Conservation (phyloP, 2,888 invertebrate genomes). For the Unio pictorum region DNA sequence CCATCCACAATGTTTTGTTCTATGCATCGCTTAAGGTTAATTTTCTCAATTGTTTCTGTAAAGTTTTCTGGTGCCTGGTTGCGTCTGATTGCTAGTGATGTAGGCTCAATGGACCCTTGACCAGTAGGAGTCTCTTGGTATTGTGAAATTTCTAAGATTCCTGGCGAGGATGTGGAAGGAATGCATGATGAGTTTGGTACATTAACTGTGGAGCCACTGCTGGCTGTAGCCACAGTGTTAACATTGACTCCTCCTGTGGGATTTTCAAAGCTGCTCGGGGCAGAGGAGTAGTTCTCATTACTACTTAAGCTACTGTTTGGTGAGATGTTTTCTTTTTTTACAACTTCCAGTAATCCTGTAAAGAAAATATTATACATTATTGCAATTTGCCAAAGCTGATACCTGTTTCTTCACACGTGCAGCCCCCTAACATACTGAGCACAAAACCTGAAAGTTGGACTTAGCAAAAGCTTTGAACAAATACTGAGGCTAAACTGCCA, state of each 20-base stretch:
- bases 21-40: constrained; percentile 37
- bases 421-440: too few relatives aligned
- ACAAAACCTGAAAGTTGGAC: too few relatives aligned
- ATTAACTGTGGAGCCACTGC: not conserved
- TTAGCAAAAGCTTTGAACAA: too few relatives aligned
- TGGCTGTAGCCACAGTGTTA: not conserved
- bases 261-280: constrained; percentile 7
- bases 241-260: too few relatives aligned
- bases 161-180: too few relatives aligned
- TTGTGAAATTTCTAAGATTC: not conserved
- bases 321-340: too few relatives aligned
- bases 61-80: constrained; percentile 21
- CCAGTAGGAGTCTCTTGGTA: not conserved
- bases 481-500: too few relatives aligned
- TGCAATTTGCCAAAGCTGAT: too few relatives aligned
- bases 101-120: not conserved
- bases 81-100: not conserved
- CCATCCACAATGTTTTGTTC: constrained; percentile 46
- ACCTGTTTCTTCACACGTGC: too few relatives aligned
- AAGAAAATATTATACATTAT: too few relatives aligned
- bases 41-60: constrained; percentile 41
- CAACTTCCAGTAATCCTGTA: too few relatives aligned
- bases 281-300: constrained; percentile 5
- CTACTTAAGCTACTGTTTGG: not conserved
- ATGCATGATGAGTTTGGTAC: too few relatives aligned